phyloP scores from a whole-genome alignment of 2,888 invertebrate genomes.

The Epinotia bilunana region DNA sequence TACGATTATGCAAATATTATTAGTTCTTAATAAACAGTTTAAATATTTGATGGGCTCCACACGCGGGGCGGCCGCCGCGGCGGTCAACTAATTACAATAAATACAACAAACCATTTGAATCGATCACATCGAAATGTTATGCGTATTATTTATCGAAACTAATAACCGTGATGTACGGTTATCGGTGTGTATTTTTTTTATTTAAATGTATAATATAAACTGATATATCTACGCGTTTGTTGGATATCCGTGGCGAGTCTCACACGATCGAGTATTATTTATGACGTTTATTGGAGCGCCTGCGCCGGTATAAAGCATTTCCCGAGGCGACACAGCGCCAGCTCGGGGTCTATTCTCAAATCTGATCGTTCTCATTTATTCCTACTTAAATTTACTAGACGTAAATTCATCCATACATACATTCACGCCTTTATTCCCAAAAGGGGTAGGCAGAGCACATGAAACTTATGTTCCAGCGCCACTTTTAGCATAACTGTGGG shows the following conservation, averaged over 20 bases:
- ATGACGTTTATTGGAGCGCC: constrained; percentile 75
- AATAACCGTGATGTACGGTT: constrained; percentile 82
- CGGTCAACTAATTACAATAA: constrained; percentile 77
- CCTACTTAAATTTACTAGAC: constrained; percentile 35
- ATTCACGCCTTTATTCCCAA: too few relatives aligned
- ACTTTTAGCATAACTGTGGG: too few relatives aligned
- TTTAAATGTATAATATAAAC: constrained; percentile 63
- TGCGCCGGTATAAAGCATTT: constrained; percentile 73
- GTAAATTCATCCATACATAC: too few relatives aligned
- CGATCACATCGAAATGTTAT: constrained; percentile 80
- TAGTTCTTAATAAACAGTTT: constrained; percentile 81
- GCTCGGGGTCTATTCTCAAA: constrained; percentile 52
- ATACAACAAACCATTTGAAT: constrained; percentile 80
- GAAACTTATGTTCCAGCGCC: too few relatives aligned
- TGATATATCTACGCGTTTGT: constrained; percentile 66
- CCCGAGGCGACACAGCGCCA: constrained; percentile 75
- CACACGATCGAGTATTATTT: constrained; percentile 78
- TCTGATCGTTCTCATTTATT: constrained; percentile 49
- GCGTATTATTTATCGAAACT: constrained; percentile 80
- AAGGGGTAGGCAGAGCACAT: too few relatives aligned
- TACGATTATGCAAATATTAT: constrained; percentile 82
- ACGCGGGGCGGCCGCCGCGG: constrained; percentile 57
- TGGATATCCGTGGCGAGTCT: constrained; percentile 73
- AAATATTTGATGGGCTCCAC: constrained; percentile 73
- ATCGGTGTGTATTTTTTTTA: constrained; percentile 69